These are phyloP conservation scores for Platycheirus albimanus DNA, from an alignment of 2,888 invertebrate genomes.

Conservation along the genomic window DNA sequence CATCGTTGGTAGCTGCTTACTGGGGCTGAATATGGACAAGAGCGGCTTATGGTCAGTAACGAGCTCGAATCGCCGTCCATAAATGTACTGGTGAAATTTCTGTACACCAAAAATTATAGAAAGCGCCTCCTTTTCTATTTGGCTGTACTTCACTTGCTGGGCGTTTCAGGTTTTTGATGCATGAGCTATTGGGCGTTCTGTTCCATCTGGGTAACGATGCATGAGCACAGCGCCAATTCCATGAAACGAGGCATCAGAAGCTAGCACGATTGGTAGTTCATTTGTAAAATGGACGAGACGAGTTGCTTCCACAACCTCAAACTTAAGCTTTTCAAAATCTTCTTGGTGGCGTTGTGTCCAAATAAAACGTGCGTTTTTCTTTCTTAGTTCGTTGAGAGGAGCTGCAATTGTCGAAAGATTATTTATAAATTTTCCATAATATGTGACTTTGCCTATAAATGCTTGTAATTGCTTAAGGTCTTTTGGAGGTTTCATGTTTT, in stretches of 20 bases:
- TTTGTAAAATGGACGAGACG: slow-evolving; percentile 49
- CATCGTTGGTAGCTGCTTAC: slow-evolving; percentile 15
- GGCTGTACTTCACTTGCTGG: no score
- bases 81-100: slow-evolving; percentile 54
- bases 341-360: slow-evolving; percentile 38
- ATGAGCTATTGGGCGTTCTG: no score
- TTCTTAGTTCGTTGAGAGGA: slow-evolving; percentile 44
- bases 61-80: slow-evolving; percentile 53
- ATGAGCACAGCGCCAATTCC: no score
- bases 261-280: slow-evolving; percentile 51
- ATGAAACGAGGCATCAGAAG: slow-evolving; percentile 44
- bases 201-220: slow-evolving; percentile 44
- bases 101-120: no score
- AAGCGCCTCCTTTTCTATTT: no score
- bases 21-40: slow-evolving; percentile 17
- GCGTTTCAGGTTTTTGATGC: slow-evolving; percentile 42
- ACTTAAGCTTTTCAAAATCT: slow-evolving; percentile 27
- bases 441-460: no score
- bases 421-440: slow-evolving; percentile 63
- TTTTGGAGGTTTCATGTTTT: slow-evolving; percentile 41
- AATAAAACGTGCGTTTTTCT: slow-evolving; percentile 32
- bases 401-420: slow-evolving; percentile 43
- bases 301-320: slow-evolving; percentile 15
- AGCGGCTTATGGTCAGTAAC: slow-evolving; percentile 18
- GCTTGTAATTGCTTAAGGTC: slow-evolving; percentile 41